These are phyloP conservation scores for Glaucidium brasilianum DNA, from an alignment of 2,113 vertebrate genomes.

Conservation along the genomic window DNA sequence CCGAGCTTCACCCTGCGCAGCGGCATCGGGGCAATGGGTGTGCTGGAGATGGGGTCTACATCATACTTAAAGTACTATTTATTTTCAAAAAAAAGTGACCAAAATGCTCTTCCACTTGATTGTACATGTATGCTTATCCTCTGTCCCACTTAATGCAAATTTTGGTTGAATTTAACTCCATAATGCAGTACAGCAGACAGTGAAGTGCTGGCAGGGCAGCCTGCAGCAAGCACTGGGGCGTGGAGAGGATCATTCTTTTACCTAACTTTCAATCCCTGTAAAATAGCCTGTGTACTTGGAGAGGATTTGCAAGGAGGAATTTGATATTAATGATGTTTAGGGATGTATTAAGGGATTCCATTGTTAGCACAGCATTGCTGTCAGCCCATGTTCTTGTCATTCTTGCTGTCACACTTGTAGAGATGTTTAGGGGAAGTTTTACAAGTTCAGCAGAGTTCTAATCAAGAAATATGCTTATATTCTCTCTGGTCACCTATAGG, in stretches of 20 bases:
- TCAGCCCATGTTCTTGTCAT: accelerated
- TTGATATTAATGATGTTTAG: accelerated
- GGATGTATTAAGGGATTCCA: background rate
- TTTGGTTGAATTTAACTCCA: accelerated
- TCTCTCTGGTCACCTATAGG: background rate
- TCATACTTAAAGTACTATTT: too few species aligned
- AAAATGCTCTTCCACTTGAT: too few species aligned
- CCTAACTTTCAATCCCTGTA: background rate
- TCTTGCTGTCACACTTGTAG: background rate
- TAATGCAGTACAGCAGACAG: background rate
- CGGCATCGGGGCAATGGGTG: too few species aligned
- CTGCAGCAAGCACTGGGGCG: background rate
- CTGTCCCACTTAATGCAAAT: too few species aligned
- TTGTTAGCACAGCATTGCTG: accelerated
- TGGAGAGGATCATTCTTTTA: background rate
- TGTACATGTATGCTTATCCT: too few species aligned
- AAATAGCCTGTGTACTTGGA: accelerated
- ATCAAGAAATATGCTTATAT: accelerated
- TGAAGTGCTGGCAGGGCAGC: background rate
- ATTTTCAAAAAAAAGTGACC: too few species aligned
- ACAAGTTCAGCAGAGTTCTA: background rate
- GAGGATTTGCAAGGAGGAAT: background rate
- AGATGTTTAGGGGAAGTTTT: background rate
- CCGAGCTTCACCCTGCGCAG: too few species aligned
- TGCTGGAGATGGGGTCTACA: too few species aligned